Evolutionary conservation across 1,140 invertebrate genomes (phyloP).

Genomic region (Subanguina moxae): DNA sequence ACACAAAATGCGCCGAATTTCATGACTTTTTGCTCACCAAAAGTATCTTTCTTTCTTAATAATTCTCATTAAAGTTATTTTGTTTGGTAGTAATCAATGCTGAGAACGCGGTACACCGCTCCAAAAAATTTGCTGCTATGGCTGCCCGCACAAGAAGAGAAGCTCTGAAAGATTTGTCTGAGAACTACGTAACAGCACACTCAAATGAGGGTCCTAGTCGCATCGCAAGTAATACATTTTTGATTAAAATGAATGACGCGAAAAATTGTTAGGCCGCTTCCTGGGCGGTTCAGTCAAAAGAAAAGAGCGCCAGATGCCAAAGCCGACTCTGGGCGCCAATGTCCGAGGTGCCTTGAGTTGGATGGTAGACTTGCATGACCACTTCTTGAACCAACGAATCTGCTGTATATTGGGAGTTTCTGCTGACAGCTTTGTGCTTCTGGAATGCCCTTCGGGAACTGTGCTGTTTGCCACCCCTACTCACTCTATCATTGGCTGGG

Average conservation of each 20-base stretch:
- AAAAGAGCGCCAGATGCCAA: conserved; percentile 68
- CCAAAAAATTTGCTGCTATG: conserved; percentile 95
- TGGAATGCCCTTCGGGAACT: conserved; percentile 75
- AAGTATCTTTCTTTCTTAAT: conserved; percentile 61
- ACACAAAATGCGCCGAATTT: conserved; percentile 78
- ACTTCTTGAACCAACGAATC: conserved; percentile 67
- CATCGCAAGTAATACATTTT: conserved; percentile 49
- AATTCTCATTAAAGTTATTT: no score
- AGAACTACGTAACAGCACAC: conserved; percentile 68
- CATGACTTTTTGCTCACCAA: conserved; percentile 88
- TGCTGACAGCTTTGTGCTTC: conserved; percentile 76
- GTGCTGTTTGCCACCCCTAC: conserved; percentile 81
- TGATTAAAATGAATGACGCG: conserved; percentile 13
- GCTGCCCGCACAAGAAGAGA: conserved; percentile 89
- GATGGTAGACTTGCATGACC: conserved; percentile 66
- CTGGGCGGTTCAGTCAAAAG: conserved; percentile 64
- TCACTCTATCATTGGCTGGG: conserved; percentile 77
- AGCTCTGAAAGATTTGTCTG: conserved; percentile 82
- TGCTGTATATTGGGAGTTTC: conserved; percentile 83
- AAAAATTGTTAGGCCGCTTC: conserved; percentile 43
- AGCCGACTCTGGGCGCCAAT: conserved; percentile 68
- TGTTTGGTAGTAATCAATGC: conserved; percentile 77
- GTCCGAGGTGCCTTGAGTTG: conserved; percentile 73
- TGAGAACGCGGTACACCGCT: conserved; percentile 78
- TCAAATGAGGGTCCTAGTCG: conserved; percentile 56